These are phyloP conservation scores for Mus minutoides DNA, from an alignment of 2,797 vertebrate genomes.

Conservation along the genomic window DNA sequence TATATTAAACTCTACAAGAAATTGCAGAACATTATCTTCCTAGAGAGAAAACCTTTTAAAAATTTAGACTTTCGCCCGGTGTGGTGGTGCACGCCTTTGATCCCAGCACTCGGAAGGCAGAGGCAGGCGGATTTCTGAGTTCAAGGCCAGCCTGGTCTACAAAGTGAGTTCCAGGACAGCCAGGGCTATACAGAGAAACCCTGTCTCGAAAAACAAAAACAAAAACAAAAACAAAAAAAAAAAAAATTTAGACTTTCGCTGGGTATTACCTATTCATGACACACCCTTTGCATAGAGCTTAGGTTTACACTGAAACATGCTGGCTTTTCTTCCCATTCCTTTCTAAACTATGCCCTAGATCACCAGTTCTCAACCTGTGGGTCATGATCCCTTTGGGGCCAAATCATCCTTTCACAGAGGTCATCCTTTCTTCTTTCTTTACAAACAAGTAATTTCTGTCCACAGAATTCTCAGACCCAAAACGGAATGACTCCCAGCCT, in stretches of 20 bases:
- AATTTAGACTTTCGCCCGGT: not conserved
- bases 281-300: not conserved
- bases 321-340: not conserved
- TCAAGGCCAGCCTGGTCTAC: too few relatives aligned
- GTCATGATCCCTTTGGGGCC: not conserved
- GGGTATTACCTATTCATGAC: not conserved
- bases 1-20: conserved; percentile 1
- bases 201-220: too few relatives aligned
- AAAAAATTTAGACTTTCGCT: not conserved
- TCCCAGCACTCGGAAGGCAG: too few relatives aligned
- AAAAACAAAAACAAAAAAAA: too few relatives aligned
- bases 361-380: not conserved
- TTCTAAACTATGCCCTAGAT: not conserved
- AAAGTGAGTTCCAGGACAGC: too few relatives aligned
- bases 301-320: not conserved
- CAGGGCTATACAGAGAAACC: too few relatives aligned
- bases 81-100: too few relatives aligned
- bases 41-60: conserved; percentile 18
- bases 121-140: too few relatives aligned
- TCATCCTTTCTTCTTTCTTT: conserved; percentile 11
- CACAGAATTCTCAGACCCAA: conserved; percentile 35
- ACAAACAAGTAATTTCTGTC: conserved; percentile 60
- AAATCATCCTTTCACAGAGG: not conserved
- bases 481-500: conserved; percentile 35
- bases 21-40: not conserved